These are phyloP conservation scores for Byasa hedistus DNA, from an alignment of 2,888 invertebrate species.

Conservation along the genomic window DNA sequence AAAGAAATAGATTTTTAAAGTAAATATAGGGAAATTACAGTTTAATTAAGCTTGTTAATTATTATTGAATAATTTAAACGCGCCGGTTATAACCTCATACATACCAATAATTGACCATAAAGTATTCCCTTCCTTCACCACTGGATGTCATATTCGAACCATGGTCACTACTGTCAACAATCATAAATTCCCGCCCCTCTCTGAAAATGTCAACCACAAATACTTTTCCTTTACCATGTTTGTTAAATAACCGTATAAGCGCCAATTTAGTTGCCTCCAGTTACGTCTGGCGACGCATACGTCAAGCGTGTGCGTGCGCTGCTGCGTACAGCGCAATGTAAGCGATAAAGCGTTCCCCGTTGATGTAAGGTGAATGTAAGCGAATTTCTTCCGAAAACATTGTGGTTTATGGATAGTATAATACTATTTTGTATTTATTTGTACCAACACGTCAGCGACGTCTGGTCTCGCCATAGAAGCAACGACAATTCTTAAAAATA, in stretches of 20 bases:
- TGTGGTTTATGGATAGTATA: neutral
- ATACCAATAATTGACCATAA: slow-evolving; percentile 70
- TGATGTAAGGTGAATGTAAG: slow-evolving; percentile 22
- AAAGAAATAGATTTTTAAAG: slow-evolving; percentile 24
- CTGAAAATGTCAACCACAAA: slow-evolving; percentile 67
- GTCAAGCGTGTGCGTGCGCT: neutral
- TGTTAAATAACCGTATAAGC: slow-evolving; percentile 24
- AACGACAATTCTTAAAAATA: neutral
- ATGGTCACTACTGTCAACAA: slow-evolving; percentile 69
- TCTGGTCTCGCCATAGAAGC: no score
- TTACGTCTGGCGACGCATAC: slow-evolving; percentile 15
- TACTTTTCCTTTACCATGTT: slow-evolving; percentile 37
- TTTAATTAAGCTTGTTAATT: slow-evolving; percentile 16
- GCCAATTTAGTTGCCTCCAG: slow-evolving; percentile 31
- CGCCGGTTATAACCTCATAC: slow-evolving; percentile 47
- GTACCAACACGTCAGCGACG: neutral
- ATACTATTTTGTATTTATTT: neutral
- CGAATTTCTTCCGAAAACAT: neutral
- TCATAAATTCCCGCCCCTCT: slow-evolving; percentile 64
- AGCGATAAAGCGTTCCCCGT: slow-evolving; percentile 36
- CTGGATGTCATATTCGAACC: slow-evolving; percentile 56
- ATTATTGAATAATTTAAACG: slow-evolving; percentile 6
- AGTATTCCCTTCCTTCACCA: slow-evolving; percentile 62
- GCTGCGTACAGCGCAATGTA: slow-evolving; percentile 32
- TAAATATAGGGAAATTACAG: neutral